Evolutionary conservation across 2,888 invertebrate genomes (phyloP).

Genomic region (Perdita meconis): DNA sequence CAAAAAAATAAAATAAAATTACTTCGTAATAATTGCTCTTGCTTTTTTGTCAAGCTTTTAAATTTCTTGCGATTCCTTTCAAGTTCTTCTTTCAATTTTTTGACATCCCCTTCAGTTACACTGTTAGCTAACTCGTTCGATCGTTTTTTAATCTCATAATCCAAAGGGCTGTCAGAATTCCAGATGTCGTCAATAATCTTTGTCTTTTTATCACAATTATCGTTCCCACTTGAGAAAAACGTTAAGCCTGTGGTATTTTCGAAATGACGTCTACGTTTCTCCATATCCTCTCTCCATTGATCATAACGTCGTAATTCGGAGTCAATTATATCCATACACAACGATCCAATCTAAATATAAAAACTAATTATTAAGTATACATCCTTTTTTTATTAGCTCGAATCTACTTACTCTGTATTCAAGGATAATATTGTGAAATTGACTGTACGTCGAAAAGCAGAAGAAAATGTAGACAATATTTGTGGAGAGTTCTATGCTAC

Average conservation of each 20-base stretch:
- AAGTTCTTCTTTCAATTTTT: conserved; percentile 88
- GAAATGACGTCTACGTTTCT: conserved; percentile 85
- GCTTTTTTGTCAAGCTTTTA: conserved; percentile 93
- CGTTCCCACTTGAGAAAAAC: conserved; percentile 75
- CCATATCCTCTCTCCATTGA: conserved; percentile 93
- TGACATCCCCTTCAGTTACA: conserved; percentile 78
- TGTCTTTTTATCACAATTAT: conserved; percentile 78
- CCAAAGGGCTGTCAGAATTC: conserved; percentile 80
- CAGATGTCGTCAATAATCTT: conserved; percentile 81
- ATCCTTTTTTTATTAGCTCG: background rate
- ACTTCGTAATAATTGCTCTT: conserved; percentile 94
- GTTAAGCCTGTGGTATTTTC: conserved; percentile 83
- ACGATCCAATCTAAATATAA: conserved; percentile 91
- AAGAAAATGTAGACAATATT: conserved; percentile 98
- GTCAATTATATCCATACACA: conserved; percentile 98
- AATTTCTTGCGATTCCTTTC: conserved; percentile 92
- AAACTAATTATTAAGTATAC: conserved; percentile 11
- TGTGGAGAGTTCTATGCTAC: conserved; percentile 97
- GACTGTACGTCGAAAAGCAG: conserved; percentile 97
- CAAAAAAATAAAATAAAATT: conserved; percentile 12
- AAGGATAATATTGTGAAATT: conserved; percentile 97
- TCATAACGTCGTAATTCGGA: conserved; percentile 97
- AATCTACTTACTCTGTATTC: conserved; percentile 93
- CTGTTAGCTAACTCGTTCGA: conserved; percentile 72
- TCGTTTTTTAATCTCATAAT: conserved; percentile 79